phyloP scores from a whole-genome alignment of 2,888 invertebrate genomes.

The Amphimallon solstitiale region DNA sequence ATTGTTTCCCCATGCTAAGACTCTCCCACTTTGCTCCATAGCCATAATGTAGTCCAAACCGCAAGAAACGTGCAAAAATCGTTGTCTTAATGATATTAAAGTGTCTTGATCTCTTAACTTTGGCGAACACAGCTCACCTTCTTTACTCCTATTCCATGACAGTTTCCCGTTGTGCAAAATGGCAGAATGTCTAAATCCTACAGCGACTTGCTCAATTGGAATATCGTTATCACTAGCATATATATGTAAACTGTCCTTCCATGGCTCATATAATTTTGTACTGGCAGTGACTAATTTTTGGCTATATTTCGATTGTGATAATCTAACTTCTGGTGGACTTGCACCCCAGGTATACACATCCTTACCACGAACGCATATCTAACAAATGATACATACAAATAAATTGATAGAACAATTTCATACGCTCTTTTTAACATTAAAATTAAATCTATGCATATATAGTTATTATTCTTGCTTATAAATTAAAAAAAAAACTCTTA shows the following conservation, averaged over 20 bases:
- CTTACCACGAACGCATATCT: conserved; percentile 77
- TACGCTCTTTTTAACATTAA: too few species aligned
- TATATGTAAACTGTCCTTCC: conserved; percentile 59
- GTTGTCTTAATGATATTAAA: conserved; percentile 53
- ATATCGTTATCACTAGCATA: conserved; percentile 53
- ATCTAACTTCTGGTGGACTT: conserved; percentile 78
- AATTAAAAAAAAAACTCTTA: too few species aligned
- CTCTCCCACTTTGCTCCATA: conserved; percentile 71
- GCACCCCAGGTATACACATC: conserved; percentile 80
- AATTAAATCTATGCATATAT: too few species aligned
- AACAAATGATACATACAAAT: conserved; percentile 49
- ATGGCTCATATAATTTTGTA: conserved; percentile 53
- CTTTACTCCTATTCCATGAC: conserved; percentile 87
- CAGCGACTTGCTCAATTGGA: conserved; percentile 60
- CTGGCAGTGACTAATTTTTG: conserved; percentile 47
- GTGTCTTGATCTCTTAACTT: conserved; percentile 61
- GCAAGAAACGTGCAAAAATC: conserved; percentile 68
- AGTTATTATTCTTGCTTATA: too few species aligned
- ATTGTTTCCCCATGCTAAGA: conserved; percentile 82
- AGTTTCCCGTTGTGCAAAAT: conserved; percentile 59
- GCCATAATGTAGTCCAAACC: conserved; percentile 83
- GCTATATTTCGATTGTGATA: conserved; percentile 64
- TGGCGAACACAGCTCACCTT: conserved; percentile 87
- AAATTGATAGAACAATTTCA: too few species aligned
- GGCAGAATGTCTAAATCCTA: conserved; percentile 84